A percentile compares a stretch with the other conserved stretches of the same genome.
Evolutionary conservation across 2,797 vertebrate species (phyloP).

Genomic region (Cacajao melanocephalus): DNA sequence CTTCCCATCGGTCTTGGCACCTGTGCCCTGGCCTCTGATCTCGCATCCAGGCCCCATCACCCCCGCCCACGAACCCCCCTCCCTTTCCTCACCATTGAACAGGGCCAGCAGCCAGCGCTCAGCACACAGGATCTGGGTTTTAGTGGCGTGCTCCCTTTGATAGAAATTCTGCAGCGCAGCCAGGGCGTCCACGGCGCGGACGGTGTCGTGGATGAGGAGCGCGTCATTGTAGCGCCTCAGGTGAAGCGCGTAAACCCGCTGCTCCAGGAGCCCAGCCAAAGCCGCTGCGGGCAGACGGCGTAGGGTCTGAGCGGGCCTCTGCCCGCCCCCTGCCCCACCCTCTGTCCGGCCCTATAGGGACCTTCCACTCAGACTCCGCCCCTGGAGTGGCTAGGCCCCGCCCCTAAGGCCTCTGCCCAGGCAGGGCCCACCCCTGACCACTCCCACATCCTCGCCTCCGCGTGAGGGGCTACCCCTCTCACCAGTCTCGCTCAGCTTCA

Average conservation of each 20-base stretch:
- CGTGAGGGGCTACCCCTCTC: background rate
- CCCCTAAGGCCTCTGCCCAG: background rate
- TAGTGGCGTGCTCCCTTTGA: background rate
- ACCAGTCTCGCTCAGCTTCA: slow-evolving; percentile 90
- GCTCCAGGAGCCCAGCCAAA: slow-evolving; percentile 67
- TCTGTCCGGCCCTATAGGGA: slow-evolving; percentile 54
- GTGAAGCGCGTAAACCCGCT: slow-evolving; percentile 89
- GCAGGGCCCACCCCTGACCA: background rate
- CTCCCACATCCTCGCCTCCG: fast-evolving
- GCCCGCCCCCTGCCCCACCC: background rate
- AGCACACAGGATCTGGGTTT: slow-evolving; percentile 78
- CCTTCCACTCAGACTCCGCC: too few relatives aligned
- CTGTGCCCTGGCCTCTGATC: background rate
- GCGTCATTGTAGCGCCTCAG: slow-evolving; percentile 94
- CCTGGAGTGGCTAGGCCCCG: too few relatives aligned
- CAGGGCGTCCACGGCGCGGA: slow-evolving; percentile 91
- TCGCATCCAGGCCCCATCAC: too few relatives aligned
- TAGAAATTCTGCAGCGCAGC: slow-evolving; percentile 88
- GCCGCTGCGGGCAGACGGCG: slow-evolving; percentile 79
- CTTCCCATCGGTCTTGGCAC: background rate
- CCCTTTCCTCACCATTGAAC: slow-evolving; percentile 86
- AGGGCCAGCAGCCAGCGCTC: slow-evolving; percentile 86
- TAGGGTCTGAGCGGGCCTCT: background rate
- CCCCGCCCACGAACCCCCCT: fast-evolving
- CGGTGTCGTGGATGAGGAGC: slow-evolving; percentile 91